Conservation (phyloP, 2,113 vertebrate genomes). For the Chauna torquata region DNA sequence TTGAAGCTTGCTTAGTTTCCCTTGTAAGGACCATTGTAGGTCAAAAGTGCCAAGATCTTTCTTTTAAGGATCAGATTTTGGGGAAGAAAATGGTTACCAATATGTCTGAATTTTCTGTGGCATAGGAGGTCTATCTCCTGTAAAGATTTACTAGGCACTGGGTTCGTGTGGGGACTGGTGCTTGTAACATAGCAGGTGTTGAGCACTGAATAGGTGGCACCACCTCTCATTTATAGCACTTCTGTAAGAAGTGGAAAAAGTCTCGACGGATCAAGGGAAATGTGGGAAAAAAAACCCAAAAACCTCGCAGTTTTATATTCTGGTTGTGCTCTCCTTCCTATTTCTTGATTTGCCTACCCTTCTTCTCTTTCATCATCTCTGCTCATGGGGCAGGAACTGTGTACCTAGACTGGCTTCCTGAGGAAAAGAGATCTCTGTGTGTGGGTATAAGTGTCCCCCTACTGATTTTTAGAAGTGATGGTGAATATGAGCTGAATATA, state of each 20-base stretch:
- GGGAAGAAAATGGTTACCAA: background rate
- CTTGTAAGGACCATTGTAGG: background rate
- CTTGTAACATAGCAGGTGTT: background rate
- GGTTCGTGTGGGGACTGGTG: background rate
- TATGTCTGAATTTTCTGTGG: background rate
- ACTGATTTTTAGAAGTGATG: background rate
- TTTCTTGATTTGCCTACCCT: background rate
- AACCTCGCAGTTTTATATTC: background rate
- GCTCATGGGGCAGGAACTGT: background rate
- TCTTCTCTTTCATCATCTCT: background rate
- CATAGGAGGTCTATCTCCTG: background rate
- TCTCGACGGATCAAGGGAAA: background rate
- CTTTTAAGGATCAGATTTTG: background rate
- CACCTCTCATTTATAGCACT: background rate
- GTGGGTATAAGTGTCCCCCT: background rate
- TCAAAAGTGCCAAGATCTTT: background rate
- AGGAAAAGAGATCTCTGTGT: background rate
- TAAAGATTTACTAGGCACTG: background rate
- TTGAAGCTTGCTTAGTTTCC: background rate
- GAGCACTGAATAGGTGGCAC: background rate
- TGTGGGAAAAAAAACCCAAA: background rate
- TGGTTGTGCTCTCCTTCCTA: background rate
- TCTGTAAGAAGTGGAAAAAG: background rate
- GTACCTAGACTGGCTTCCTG: background rate
- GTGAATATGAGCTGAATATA: background rate